Evolutionary conservation across 2,888 invertebrate species (phyloP), one percentile per base, ranked within the genome.

Genomic region (Platynereis dumerilii): DNA sequence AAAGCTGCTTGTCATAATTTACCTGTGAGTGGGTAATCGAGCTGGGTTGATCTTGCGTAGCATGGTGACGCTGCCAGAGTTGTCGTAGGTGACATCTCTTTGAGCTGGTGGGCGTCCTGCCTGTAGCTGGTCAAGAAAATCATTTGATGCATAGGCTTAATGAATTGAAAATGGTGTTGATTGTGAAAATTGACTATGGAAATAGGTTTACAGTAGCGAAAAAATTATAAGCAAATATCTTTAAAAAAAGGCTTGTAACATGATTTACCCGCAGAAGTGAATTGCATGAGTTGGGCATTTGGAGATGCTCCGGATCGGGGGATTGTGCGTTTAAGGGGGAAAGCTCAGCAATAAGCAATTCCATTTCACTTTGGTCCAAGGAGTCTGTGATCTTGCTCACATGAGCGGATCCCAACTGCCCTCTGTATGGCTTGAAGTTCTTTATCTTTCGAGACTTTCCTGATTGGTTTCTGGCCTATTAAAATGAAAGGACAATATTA

Each of bases 11-110:
- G 34, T 34, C 7, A 34, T 10, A 48, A 10, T 54, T 61, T 5
- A 61, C 61, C 55, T 61, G 67, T 81, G 80, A 27, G 74, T 72
- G 20, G 82, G 80, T 29, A 81, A 69, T 70, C 75, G 76, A 42
- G 79, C 78, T 58, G 80, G 78, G 63, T 80, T 75, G 3, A 83
- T 69, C 68, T 74, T 79, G 22, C 77, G 70, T 20, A 82, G 77
- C 59, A 78, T 75, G 3, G 81, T 62, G 20, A 83, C 80, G 75
- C 81, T 82, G 22, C 83, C 83, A 64, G 74, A 69, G 15, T 78
- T 77, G 75, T 83, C 83, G 72, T 78, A 81, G 17, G 76, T 58
- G 5, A 81, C 80, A 71, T 82, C 82, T 64, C 79, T 78, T 64
- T 72, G 77, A 12, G 80, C 81, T 17, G 81, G 79, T 20, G 80